Evolutionary conservation across 1,140 invertebrate species (phyloP), one percentile per base, ranked within the genome.

Genomic region (Drosophila takahashii): DNA sequence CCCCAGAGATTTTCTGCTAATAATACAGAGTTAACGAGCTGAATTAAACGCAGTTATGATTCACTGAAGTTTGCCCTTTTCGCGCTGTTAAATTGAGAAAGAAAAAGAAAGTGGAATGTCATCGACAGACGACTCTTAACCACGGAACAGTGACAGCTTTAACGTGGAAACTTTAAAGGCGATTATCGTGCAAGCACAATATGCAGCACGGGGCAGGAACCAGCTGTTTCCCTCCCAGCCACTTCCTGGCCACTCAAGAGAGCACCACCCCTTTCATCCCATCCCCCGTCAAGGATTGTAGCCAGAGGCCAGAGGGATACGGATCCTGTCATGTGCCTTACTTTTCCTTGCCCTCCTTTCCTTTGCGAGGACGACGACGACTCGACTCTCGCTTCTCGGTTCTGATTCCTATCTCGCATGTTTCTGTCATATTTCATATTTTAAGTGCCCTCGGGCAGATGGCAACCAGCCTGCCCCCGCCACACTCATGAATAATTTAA

Each of bases 381-480:
- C 22, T 2, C 22, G 29, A 32, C 29, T 29, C 4, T 6, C 29
- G 6, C 29, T 2, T 6, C 29, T 29, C 29, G 65, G 36, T 65
- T 42, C 65, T 78, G 75, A 78, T 78, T 77, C 52, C 74, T 78
- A 77, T 70, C 65, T 77, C 42, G 74, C 57, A 77, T 78, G 74
- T 54, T 77, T 56, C 62, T 77, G 74, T 71, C 75, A 78, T 78
- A 77, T 77, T 78, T 78, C 64, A 78, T 58, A 60, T 71, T 77
- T 78, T 69, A 77, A 71, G 64, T 77, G 65, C 53, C 74, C 62
- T 32, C 45, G 59, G 75, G 75, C 64, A 77, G 65, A 39, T 70
- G 62, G 64, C 53, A 57, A 54, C 29, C 39, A 15, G 34, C 15
- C n/a, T 27, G 54, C 62, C 15, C 36, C 39, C 22, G 22, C 62